Base-by-base conservation (phyloP, 2,888 invertebrate genomes). In the Tholera decimalis region DNA sequence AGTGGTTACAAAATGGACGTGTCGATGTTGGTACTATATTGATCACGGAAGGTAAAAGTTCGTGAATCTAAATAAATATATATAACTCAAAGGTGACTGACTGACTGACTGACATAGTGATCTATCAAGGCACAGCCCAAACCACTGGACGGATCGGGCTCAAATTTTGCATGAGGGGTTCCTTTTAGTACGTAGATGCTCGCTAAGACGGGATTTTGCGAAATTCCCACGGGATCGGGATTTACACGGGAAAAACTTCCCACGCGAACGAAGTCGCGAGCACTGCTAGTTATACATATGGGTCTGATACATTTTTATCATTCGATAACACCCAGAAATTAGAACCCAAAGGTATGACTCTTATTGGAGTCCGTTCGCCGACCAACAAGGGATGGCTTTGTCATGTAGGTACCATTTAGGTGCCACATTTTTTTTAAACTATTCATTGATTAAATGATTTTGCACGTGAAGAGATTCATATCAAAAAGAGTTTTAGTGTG, bases 301-400 rank as follows among this genome's bases (percentile, higher is more conserved):
- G 65, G 62, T 61, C 37, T 55, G 49, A 57, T 61, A 74, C 70
- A 79, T 67, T 62, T 75, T 72, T 80, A 72, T 67, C 69, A 67
- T 58, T 35, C 58, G 61, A 62, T 72, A 72, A 69, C 64, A 65
- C 37, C 56, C 60, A 49, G 51, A 47, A 47, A 67, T 73, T 67
- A 68, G 49, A 61, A 61, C 56, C 64, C 63, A 44, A 73, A 78
- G 66, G 72, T 66, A 61, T 77, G 43, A 60, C 28, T 58, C 77
- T 73, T 72, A 72, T 77, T 44, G 51, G 11, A 35, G 47, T 46
- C 49, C 39, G 51, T 58, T 65, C 35, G 18, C 22, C 57, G 43
- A 49, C 61, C 62, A 57, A 62, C 53, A 63, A 69, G 54, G 61
- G 41, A 44, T 71, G 37, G 6, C 24, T 65, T 64, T 64, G n/a